A percentile compares a stretch with the other conserved stretches of the same genome.
Evolutionary conservation across 2,113 vertebrate species (phyloP).

Genomic region (Monopterus albus): DNA sequence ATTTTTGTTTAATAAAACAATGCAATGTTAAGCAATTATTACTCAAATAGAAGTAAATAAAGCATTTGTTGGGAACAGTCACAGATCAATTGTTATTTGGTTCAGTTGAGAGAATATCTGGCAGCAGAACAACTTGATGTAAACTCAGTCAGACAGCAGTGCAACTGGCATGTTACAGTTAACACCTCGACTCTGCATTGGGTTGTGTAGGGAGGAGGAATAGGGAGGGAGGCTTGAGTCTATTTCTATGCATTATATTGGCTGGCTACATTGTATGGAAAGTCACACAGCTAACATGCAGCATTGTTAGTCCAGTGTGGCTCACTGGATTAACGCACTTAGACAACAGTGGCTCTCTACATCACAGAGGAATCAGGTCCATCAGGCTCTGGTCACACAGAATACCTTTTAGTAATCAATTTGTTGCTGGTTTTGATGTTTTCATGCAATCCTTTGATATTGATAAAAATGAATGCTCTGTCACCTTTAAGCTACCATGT

Average conservation of each 20-base stretch:
- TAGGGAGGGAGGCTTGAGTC: too few species aligned
- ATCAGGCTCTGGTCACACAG: neutral
- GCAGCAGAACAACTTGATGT: too few species aligned
- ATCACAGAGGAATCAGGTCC: too few species aligned
- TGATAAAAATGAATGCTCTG: constrained; percentile 5
- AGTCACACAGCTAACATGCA: too few species aligned
- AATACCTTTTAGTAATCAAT: neutral
- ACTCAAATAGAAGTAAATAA: neutral
- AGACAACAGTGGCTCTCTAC: neutral
- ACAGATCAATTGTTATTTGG: too few species aligned
- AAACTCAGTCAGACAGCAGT: too few species aligned
- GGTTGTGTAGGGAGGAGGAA: too few species aligned
- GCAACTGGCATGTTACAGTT: too few species aligned
- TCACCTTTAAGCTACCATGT: neutral
- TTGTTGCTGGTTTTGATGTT: neutral
- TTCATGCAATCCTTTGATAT: constrained; percentile 3
- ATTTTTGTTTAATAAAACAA: neutral
- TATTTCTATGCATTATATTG: too few species aligned
- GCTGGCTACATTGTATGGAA: too few species aligned
- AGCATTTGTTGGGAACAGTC: neutral
- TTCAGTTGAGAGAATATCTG: too few species aligned
- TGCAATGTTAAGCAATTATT: neutral
- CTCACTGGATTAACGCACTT: neutral
- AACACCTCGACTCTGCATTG: too few species aligned
- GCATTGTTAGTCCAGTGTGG: neutral